Conservation (phyloP, 2,113 vertebrate species). For the Melanostigma gelatinosum region DNA sequence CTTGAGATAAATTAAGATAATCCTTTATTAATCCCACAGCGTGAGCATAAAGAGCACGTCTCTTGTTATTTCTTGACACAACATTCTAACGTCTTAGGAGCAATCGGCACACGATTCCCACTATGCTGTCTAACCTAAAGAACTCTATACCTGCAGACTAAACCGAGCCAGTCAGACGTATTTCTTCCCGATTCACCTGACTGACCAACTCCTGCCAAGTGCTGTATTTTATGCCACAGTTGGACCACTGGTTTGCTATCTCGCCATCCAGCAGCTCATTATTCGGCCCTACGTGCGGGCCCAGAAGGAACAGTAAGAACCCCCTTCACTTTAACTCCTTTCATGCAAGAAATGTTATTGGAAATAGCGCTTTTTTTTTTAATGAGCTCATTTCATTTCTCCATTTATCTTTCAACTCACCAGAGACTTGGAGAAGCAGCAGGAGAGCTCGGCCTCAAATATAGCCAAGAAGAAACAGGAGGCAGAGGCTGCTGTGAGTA, state of each 20-base stretch:
- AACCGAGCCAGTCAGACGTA: constrained; percentile 99
- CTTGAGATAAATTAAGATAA: not conserved
- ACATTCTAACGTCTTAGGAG: not conserved
- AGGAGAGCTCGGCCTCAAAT: constrained; percentile 89
- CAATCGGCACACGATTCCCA: not conserved
- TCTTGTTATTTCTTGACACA: not conserved
- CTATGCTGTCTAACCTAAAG: not conserved
- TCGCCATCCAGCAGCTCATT: constrained; percentile 92
- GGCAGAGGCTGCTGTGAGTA: constrained; percentile 94
- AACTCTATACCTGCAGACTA: constrained; percentile 81
- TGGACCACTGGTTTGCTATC: constrained; percentile 93
- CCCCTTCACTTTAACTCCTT: constrained; percentile 14
- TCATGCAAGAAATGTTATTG: constrained; percentile 44
- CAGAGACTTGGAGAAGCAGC: constrained; percentile 95
- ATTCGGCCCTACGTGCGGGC: constrained; percentile 94
- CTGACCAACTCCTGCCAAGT: constrained; percentile 97
- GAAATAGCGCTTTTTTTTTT: constrained; percentile 26
- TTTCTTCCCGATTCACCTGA: constrained; percentile 96
- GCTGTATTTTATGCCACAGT: constrained; percentile 97
- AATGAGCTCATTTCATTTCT: constrained; percentile 57
- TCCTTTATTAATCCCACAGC: not conserved
- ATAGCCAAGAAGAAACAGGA: constrained; percentile 94
- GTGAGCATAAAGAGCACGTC: not conserved
- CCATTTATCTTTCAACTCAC: constrained; percentile 50
- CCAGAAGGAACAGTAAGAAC: constrained; percentile 95